phyloP scores from a whole-genome alignment of 2,888 invertebrate genomes.

The Rhagonycha fulva region DNA sequence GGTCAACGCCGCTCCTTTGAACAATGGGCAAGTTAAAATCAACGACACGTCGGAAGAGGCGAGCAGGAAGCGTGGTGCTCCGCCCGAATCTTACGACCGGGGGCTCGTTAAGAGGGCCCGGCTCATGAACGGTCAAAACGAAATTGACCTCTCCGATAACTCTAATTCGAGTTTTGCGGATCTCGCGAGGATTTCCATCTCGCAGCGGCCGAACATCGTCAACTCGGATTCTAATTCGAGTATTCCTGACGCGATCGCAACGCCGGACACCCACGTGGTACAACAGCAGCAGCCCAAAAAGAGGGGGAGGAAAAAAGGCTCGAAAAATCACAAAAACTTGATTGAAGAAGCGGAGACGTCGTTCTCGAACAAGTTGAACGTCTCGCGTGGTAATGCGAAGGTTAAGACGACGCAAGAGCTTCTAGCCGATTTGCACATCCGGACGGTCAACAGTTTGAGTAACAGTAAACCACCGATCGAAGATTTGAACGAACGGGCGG shows the following conservation, averaged over 20 bases:
- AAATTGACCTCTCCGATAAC: constrained; percentile 52
- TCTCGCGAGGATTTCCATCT: constrained; percentile 27
- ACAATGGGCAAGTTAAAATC: constrained; percentile 49
- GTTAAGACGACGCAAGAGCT: constrained; percentile 82
- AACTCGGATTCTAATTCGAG: constrained; percentile 59
- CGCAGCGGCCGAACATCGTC: constrained; percentile 42
- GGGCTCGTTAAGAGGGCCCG: constrained; percentile 54
- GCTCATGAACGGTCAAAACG: constrained; percentile 55
- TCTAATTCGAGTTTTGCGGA: constrained; percentile 55
- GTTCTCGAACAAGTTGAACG: constrained; percentile 62
- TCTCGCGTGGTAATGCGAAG: constrained; percentile 63
- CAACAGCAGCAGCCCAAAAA: constrained; percentile 59
- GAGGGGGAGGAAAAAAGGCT: constrained; percentile 64
- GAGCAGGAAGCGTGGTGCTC: constrained; percentile 33
- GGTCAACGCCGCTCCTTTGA: constrained; percentile 63
- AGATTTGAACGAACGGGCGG: constrained; percentile 52
- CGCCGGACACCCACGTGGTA: constrained; percentile 39
- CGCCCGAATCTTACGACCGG: constrained; percentile 32
- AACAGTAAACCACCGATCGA: constrained; percentile 44
- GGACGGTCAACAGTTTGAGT: constrained; percentile 24
- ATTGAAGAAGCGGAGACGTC: constrained; percentile 61
- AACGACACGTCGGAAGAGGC: constrained; percentile 24
- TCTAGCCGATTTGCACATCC: constrained; percentile 71
- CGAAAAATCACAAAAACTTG: constrained; percentile 59
- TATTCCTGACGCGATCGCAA: constrained; percentile 55